Conservation (phyloP, 2,797 vertebrate genomes). For the Pyrocephalus nanus region DNA sequence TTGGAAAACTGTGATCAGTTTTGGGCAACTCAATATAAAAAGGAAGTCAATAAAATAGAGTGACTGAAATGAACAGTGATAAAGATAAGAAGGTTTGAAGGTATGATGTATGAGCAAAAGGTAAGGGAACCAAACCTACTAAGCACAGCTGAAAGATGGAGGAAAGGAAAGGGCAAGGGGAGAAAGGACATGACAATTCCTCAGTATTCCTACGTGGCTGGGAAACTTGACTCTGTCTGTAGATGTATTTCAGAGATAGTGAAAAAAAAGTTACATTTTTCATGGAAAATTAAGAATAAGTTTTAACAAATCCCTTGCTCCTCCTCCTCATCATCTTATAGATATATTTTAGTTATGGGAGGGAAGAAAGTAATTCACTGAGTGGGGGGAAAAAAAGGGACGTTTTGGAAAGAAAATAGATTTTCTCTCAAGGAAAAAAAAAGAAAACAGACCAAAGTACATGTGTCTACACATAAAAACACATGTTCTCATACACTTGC, state of each 20-base stretch:
- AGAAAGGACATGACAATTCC: neutral
- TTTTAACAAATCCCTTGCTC: neutral
- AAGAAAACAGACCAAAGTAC: neutral
- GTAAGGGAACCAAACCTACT: slow-evolving; percentile 11
- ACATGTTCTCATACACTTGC: accelerated
- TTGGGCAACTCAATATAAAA: slow-evolving; percentile 55
- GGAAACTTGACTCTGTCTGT: neutral
- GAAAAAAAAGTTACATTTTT: neutral
- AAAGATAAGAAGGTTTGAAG: slow-evolving; percentile 50
- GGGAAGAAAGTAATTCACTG: neutral
- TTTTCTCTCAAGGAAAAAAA: neutral
- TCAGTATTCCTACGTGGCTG: neutral
- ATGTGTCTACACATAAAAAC: neutral
- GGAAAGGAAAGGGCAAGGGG: neutral
- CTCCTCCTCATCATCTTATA: neutral
- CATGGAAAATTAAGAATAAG: neutral
- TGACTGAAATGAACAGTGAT: slow-evolving; percentile 40
- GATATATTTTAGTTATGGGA: neutral
- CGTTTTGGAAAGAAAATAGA: neutral
- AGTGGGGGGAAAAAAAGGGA: accelerated
- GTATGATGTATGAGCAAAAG: slow-evolving; percentile 36
- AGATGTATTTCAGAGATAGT: neutral
- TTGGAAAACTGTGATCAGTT: slow-evolving; percentile 57
- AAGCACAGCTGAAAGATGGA: neutral
- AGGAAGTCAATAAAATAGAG: slow-evolving; percentile 47